Base-by-base conservation (phyloP, 2,888 invertebrate genomes). In the Cerastis leucographa region DNA sequence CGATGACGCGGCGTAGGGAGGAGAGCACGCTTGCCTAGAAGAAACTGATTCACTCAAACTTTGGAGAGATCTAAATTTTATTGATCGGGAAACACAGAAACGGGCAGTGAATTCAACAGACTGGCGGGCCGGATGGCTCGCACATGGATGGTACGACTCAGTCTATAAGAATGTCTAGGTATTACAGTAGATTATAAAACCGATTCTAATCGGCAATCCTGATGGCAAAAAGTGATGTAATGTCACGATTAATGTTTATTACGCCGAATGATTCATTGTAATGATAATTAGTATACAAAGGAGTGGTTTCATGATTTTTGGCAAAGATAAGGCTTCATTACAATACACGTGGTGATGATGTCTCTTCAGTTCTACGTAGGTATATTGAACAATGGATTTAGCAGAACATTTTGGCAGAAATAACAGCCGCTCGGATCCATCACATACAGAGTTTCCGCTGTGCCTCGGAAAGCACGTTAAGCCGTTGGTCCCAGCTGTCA, bases 211-310 rank as follows among this genome's bases (percentile, higher is more conserved):
- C 69, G 22, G 40, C 25, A n/a, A 69, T 66, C 14, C 51, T 25
- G 40, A 69, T 83, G 29, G 44, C 35, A 77, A 35, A 35, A 9
- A 25, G 6, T 70, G 51, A 46, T 69, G 46, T 75, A 44, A 68
- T 56, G 56, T n/a, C 22, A 46, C 4, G 11, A 22, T 12, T 66
- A 59, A 5, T 35, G 3, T 35, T 17, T n/a, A 46, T 8, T 9
- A 40, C 1, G 11, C 46, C 1, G 46, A 4, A 40, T 72, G 19
- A 78, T 51, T 62, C 29, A 62, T 19, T 49, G 9, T 9, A 14
- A 54, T 64, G 44, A 25, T 22, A 54, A 73, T 80, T n/a, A 19
- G n/a, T 46, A 9, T 19, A 54, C 25, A 62, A 51, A 74, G 35
- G 22, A 51, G 29, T 29, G 46, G 46, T 73, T 42, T 42, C n/a